Evolutionary conservation across 2,888 invertebrate species (phyloP), one percentile per base, ranked within the genome.

Genomic region (Iphiclides podalirius): DNA sequence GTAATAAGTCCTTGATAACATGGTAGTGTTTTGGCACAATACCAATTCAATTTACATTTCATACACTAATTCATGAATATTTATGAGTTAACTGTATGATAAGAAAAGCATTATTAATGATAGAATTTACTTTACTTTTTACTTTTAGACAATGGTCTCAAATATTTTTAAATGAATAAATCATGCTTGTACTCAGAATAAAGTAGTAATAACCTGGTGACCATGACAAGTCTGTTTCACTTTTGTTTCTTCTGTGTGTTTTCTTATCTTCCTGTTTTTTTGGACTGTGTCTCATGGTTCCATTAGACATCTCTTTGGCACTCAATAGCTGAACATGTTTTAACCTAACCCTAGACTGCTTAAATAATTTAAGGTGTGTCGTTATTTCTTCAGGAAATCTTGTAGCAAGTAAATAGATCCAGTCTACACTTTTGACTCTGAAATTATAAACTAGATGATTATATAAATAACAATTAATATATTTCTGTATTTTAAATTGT

Each of bases 381-480:
- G 96, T 97, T 56, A 96, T 92, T 80, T 97, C 97, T 78, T 98
- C 97, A 1, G 98, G 96, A 52, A 97, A 90, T 55, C 93, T 91
- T 23, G 95, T 95, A 13, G 97, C 96, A 52, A 97, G 90, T 64
- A 95, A 94, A 28, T 95, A 94, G 63, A 96, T 94, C 96, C 97
- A 96, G 77, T 98, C 96, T 9, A 97, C 94, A 70, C 94, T 93
- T 89, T 96, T 96, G 37, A 95, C 74, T 66, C 88, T 88, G 64
- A 38, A 75, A 75, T 52, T 34, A 17, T 17, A 41, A 41, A 4
- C n/a, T n/a, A n/a, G n/a, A n/a, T n/a, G n/a, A n/a, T n/a, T n/a
- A n/a, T n/a, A n/a, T n/a, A n/a, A 12, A 11, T 1, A 1, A 37
- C 11, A 16, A 16, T 36, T 17, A 7, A 17, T 7, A 11, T 17